These are phyloP conservation scores for Brassicogethes aeneus DNA, from an alignment of 2,888 invertebrate genomes.

Conservation along the genomic window DNA sequence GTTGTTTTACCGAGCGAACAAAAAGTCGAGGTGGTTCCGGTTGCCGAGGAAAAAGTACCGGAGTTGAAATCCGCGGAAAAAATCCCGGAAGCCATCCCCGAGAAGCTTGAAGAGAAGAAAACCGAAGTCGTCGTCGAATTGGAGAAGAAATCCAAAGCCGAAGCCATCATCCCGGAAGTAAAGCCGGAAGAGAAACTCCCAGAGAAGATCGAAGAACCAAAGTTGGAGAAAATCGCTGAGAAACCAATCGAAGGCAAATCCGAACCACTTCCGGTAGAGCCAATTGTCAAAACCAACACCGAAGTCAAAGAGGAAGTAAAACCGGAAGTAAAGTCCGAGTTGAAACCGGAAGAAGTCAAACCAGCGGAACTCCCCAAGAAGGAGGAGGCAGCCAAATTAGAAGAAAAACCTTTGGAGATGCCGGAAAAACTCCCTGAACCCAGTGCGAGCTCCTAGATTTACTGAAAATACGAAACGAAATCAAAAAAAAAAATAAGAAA, in stretches of 20 bases:
- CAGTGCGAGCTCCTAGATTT: slow-evolving; percentile 34
- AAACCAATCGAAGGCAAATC: slow-evolving; percentile 10
- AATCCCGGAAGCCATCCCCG: background rate
- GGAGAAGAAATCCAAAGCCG: slow-evolving; percentile 19
- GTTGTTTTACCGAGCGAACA: slow-evolving; percentile 26
- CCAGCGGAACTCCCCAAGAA: slow-evolving; percentile 21
- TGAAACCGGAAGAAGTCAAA: slow-evolving; percentile 16
- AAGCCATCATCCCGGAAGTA: slow-evolving; percentile 8
- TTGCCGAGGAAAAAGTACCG: slow-evolving; percentile 22
- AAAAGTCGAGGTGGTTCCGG: slow-evolving; percentile 25
- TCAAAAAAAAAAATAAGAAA: slow-evolving; percentile 15
- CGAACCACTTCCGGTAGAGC: slow-evolving; percentile 5
- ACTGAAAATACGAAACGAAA: too few relatives aligned
- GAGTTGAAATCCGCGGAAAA: slow-evolving; percentile 16
- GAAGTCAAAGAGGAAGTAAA: slow-evolving; percentile 27
- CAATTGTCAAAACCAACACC: slow-evolving; percentile 4
- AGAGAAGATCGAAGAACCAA: slow-evolving; percentile 10
- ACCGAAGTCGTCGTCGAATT: slow-evolving; percentile 19
- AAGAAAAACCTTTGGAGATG: slow-evolving; percentile 11
- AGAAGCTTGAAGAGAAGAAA: slow-evolving; percentile 8
- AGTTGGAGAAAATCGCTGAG: slow-evolving; percentile 12
- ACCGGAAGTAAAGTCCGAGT: slow-evolving; percentile 37
- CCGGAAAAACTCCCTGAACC: slow-evolving; percentile 27
- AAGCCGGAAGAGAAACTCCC: slow-evolving; percentile 9
- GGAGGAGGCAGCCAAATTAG: slow-evolving; percentile 17